Evolutionary conservation across 2,888 invertebrate genomes (phyloP), one percentile per base, ranked within the genome.

Genomic region (Pomacea canaliculata): DNA sequence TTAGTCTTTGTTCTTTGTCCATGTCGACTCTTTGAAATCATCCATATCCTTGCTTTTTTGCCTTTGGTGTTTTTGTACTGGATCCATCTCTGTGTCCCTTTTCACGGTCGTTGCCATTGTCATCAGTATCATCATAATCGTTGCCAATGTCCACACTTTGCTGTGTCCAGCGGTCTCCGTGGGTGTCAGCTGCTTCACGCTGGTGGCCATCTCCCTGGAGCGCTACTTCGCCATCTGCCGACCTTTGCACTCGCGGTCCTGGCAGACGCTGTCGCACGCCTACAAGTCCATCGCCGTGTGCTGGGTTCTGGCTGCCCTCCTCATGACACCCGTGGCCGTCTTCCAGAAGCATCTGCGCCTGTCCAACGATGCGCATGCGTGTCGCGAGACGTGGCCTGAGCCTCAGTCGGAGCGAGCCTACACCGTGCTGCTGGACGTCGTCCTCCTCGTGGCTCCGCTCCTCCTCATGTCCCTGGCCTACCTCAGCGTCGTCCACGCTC

Each of bases 211-310:
- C 83, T 95, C 95, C 7, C 93, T 95, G 83, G 95, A 95, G 89
- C 92, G 96, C 16, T 95, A 95, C 90, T 95, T 94, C 89, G 95
- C 95, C 81, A 95, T 95, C 83, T 95, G 95, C 87, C 93, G 94
- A 89, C 95, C 95, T 0, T 89, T 95, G 63, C 92, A 94, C 75
- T 95, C 95, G 1, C 91, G 95, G 46, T 92, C 93, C 77, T 95
- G 95, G 95, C 95, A 95, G 90, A 95, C 95, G 0, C 82, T 87
- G 76, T 93, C 93, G 74, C 95, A 95, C 89, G 94, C 95, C 49
- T 94, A 94, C 90, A 93, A 93, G 87, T 86, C 83, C 62, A 93
- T 90, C 12, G 84, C 71, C 1, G 78, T 84, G 9, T 86, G 89
- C 67, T 90, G 90, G 90, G 87, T 93, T 10, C 92, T 93, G 66